Conservation (phyloP, 2,113 vertebrate genomes). For the Scatophagus argus region DNA sequence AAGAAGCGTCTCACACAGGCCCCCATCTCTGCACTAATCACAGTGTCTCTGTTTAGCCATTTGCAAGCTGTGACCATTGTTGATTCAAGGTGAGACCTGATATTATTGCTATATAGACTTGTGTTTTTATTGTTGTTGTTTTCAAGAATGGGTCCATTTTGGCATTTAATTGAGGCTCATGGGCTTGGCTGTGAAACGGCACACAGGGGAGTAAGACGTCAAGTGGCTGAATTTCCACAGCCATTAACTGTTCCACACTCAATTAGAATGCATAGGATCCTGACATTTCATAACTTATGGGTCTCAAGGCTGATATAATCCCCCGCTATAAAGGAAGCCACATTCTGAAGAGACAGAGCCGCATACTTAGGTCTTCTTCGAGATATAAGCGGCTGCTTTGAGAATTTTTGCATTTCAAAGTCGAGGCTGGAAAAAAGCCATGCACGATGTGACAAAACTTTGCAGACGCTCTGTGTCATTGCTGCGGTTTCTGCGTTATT, state of each 20-base stretch:
- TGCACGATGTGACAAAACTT: slow-evolving; percentile 59
- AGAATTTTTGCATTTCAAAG: slow-evolving; percentile 70
- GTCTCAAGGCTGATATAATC: slow-evolving; percentile 83
- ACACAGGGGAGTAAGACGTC: slow-evolving; percentile 83
- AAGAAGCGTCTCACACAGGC: slow-evolving; percentile 16
- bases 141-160: slow-evolving; percentile 84
- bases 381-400: slow-evolving; percentile 77
- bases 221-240: slow-evolving; percentile 84
- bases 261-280: slow-evolving; percentile 89
- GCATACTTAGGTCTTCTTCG: slow-evolving; percentile 76
- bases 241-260: slow-evolving; percentile 86
- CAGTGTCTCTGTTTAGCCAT: slow-evolving; percentile 63
- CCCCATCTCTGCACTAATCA: slow-evolving; percentile 27
- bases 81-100: slow-evolving; percentile 80
- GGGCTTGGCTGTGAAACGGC: slow-evolving; percentile 79
- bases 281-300: slow-evolving; percentile 87
- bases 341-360: slow-evolving; percentile 75
- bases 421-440: slow-evolving; percentile 72
- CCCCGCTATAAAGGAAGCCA: slow-evolving; percentile 76
- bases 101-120: slow-evolving; percentile 77
- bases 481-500: slow-evolving; percentile 33
- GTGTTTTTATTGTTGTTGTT: slow-evolving; percentile 86
- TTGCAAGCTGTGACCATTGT: slow-evolving; percentile 77
- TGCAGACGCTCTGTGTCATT: slow-evolving; percentile 31
- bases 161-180: slow-evolving; percentile 86